Conservation (phyloP, 2,888 invertebrate species). For the Papilio protenor region DNA sequence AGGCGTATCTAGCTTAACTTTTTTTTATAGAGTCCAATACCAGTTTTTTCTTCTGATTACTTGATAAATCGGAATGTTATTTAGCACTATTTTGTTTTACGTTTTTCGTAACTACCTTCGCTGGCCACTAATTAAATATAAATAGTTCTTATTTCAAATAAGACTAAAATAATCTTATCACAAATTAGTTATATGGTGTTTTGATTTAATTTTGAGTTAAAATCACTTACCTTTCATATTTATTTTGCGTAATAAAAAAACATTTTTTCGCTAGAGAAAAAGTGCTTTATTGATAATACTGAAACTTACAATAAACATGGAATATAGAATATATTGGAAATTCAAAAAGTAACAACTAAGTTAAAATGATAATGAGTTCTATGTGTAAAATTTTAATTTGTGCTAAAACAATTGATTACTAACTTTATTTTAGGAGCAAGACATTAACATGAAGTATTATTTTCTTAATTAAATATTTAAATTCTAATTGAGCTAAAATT, state of each 20-base stretch:
- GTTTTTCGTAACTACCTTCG: neutral
- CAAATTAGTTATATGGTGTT: constrained; percentile 1
- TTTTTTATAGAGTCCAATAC: neutral
- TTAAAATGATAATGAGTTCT: neutral
- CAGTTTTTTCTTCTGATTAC: neutral
- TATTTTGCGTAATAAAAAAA: neutral
- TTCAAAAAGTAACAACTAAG: neutral
- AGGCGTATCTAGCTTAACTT: neutral
- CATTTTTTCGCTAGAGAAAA: neutral
- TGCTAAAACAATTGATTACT: neutral
- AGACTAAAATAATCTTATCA: constrained; percentile 1
- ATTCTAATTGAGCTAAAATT: neutral
- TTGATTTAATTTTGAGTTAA: neutral
- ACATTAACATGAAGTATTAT: neutral
- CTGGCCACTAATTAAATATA: neutral
- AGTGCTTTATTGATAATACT: neutral
- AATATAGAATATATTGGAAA: neutral
- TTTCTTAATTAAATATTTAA: neutral
- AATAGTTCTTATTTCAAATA: neutral
- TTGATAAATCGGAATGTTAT: constrained; percentile 35
- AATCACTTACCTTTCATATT: neutral
- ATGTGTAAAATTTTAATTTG: neutral
- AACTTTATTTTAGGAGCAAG: neutral
- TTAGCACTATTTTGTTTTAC: neutral
- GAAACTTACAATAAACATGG: neutral